Base-by-base conservation (phyloP, 2,888 invertebrate species). In the Agriopis aurantiaria region DNA sequence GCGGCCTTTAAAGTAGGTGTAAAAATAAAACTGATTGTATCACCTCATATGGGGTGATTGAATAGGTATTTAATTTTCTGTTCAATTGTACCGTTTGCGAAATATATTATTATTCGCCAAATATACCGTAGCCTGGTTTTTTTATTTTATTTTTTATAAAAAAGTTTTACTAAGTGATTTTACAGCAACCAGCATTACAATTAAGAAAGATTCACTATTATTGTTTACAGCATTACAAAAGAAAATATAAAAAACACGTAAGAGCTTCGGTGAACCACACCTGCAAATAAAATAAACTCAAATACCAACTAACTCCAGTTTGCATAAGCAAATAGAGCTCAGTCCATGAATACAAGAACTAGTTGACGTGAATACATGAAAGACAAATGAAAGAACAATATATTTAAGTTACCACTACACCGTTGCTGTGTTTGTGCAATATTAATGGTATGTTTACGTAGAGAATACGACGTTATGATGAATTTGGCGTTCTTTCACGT, bases 361-460 rank as follows among this genome's bases (percentile, higher is more conserved):
- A 66, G 75, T 71, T 78, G 78, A 78, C 78, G 75, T 78, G 79
- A 78, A 77, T 76, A 79, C 78, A 79, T 80, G 79, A 80, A 80
- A 81, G 73, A 78, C 79, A 81, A 80, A 83, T 80, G 78, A 69
- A 73, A 56, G 69, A 66, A 75, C 74, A 72, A 69, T 80, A 79
- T 80, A 80, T 78, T 80, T 76, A 49, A 62, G 69, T 69, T 71
- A 76, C 68, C 72, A 71, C 71, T 72, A 70, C 66, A 65, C 12
- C 78, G 72, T 7, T 77, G 78, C 78, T 79, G 78, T 65, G 75
- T 72, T 77, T 78, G 75, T 85, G 86, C 83, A 84, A 87, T 85
- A 85, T 87, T 85, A 85, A 85, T 85, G 82, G 79, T 73, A 79
- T 82, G 79, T 82, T 80, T 80, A 81, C 81, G 81, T 79, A 80